Evolutionary conservation across 2,797 vertebrate species (phyloP), one percentile per base, ranked within the genome.

Genomic region (Malurus splendens): DNA sequence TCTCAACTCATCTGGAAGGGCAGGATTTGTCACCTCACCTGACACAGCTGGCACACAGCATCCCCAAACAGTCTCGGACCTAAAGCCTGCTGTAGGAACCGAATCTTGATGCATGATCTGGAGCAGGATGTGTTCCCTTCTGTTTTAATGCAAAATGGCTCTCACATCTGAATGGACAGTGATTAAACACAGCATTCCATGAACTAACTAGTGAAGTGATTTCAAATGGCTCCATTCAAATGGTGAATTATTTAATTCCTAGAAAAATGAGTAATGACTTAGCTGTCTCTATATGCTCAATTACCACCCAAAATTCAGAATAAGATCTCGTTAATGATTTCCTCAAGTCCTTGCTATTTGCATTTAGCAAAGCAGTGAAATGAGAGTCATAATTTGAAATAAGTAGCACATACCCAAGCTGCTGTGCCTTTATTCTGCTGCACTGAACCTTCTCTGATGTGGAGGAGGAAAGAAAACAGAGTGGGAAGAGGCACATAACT

Each of bases 211-310:
- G 25, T 41, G 74, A 70, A 81, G 47, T 57, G 57, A 56, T 82
- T 89, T 82, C 66, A 77, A 85, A 88, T 51, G 50, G 50, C 36
- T 89, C 80, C 12, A 77, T 82, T 90, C 14, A 2, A 90, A 56
- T 59, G 10, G 55, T 68, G 52, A 86, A 72, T 82, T 80, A 80
- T 70, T 85, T 92, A 50, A 76, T 83, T 87, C 28, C 24, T 83
- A 62, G 24, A 48, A 77, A 90, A 93, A 66, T 38, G 19, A 78
- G 28, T 56, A 77, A 70, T n/a, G n/a, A 76, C 62, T 81, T 84
- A 25, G 5, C 60, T 62, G n/a, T 44, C 30, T 75, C 27, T 70
- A 3, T 74, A 55, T 61, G 50, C 64, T 60, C 39, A 84, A 67
- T 82, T 93, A 71, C 68, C 17, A 57, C 51, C 57, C 45, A 57